Evolutionary conservation across 64 coral and sea anemone genomes (phyloP).

Genomic region (Anthopleura sola): DNA sequence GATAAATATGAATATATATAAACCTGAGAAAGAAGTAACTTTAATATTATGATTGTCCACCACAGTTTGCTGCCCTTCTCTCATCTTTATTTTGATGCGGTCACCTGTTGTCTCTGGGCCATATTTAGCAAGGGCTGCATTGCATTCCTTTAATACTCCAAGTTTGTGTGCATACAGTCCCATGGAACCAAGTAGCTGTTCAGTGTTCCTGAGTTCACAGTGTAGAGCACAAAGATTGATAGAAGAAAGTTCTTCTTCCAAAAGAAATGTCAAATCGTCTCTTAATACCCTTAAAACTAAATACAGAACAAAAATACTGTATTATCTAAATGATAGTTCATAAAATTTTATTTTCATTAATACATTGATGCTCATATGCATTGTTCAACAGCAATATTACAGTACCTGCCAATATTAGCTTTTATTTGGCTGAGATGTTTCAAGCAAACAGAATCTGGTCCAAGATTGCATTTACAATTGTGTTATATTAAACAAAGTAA

Average conservation of each 20-base stretch:
- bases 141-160: slow-evolving; percentile 16
- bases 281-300: no score
- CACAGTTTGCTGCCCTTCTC: slow-evolving; percentile 23
- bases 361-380: no score
- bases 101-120: slow-evolving; percentile 17
- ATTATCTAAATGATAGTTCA: no score
- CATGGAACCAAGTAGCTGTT: slow-evolving; percentile 15
- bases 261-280: no score
- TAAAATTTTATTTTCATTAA: no score
- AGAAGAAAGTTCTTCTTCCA: no score
- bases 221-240: neutral
- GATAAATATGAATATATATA: neutral
- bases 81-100: slow-evolving; percentile 22
- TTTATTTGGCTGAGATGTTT: slow-evolving; percentile 16
- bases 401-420: slow-evolving; percentile 43
- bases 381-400: neutral
- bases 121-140: slow-evolving; percentile 13
- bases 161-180: neutral
- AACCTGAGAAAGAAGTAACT: slow-evolving; percentile 40
- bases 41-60: slow-evolving; percentile 3
- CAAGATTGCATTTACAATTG: neutral
- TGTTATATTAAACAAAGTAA: neutral
- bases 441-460: slow-evolving; percentile 10
- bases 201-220: slow-evolving; percentile 1
- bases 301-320: no score